Base-by-base conservation (phyloP, 2,113 vertebrate species). In the Dolichallabes microphthalmus region DNA sequence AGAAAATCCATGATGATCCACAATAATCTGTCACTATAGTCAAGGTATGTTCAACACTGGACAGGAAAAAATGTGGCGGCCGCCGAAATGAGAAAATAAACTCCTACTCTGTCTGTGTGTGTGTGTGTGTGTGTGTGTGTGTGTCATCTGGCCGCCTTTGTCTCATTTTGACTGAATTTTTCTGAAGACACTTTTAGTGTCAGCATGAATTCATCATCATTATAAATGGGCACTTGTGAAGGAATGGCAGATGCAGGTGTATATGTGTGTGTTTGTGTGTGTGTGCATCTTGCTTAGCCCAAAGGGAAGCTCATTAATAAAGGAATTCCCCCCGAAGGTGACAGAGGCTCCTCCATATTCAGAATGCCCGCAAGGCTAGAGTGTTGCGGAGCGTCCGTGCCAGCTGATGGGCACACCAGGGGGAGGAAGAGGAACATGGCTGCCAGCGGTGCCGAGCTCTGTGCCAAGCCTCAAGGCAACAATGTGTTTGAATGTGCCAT, bases 271-370 rank as follows among this genome's bases (percentile, higher is more conserved):
- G 64, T 80, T 53, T 83, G 61, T 50, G 81, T 81, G 27, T 76
- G 68, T 14, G 22, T 61, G 11, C 17, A 19, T 66, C 35, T 68
- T 58, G 4, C 32, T 63, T 32, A 82, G 79, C 63, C 20, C 69
- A 86, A 81, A 61, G 25, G 60, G 61, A 76, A 66, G 76, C 85
- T 88, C 85, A 86, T 85, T 75, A 78, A 78, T 79, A 85, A 85
- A 71, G 50, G 64, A 84, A 84, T 73, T 86, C 84, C 75, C 76
- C 58, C 58, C 32, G 50, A 80, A 82, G 82, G 66, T 74, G 75
- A 78, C 66, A 82, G 87, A 75, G 83, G 35, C 71, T 77, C 73
- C 39, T 80, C 80, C 76, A 86, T 80, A 82, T 76, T 86, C 74
- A 83, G 63, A 52, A 86, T 78, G 84, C 80, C 87, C 58, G 57